Base-by-base conservation (phyloP, 2,797 vertebrate genomes). In the Aratinga solstitialis region DNA sequence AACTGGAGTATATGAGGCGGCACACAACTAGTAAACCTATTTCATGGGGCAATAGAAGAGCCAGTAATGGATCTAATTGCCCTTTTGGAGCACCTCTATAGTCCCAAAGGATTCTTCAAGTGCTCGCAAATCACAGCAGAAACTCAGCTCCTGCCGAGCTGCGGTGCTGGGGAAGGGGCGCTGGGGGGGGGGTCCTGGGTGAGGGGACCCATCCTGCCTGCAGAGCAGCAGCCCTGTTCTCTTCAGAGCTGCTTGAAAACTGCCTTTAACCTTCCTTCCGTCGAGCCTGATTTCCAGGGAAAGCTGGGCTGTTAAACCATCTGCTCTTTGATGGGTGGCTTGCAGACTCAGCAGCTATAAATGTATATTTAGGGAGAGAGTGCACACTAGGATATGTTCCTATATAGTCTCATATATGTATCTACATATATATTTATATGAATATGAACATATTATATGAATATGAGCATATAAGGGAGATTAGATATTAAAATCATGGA, bases 61-160 rank as follows among this genome's bases (percentile, higher is more conserved):
- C 36, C 27, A 2, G 23, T 10, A 15, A 66, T 23, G 58, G 86
- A 38, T 73, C 66, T 53, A 30, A 69, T 77, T 65, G 74, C 45
- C 78, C 56, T 68, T 93, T 65, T 77, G 38, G 73, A 80, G 62
- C 71, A 51, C 34, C 75, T 84, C 42, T 36, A 6, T 72, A 19
- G 10, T 63, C 83, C 66, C 82, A 50, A 65, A 85, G 71, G 71
- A 42, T 77, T 79, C 75, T 38, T 43, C 80, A 66, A 18, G 29
- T 23, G 12, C 17, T 94, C 56, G 21, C 93, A 88, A 89, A 91
- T 82, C 79, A 48, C 65, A 26, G 51, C 85, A 8, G 63, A 18
- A 50, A 12, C 1, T 5, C 29, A 10, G 16, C 80, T 19, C 4
- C 45, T 22, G 14, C 51, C 1, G 34, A 34, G 66, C 56, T 6